Evolutionary conservation across 2,797 vertebrate genomes (phyloP), one percentile per base, ranked within the genome.

Genomic region (Chaetophractus vellerosus): DNA sequence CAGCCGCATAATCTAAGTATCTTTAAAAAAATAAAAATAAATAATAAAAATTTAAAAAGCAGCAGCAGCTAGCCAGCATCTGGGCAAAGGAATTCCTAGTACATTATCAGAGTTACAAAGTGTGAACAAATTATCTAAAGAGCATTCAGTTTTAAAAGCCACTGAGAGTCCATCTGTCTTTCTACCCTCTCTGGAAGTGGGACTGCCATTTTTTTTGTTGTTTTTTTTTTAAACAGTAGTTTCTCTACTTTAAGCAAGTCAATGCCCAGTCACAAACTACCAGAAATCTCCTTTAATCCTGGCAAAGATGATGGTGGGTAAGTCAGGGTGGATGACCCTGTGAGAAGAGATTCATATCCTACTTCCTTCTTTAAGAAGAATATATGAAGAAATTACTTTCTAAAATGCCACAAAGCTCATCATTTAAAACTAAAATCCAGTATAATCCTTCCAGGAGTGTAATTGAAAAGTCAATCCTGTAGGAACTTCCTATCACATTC

Each of bases 91-190:
- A 78, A 89, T 21, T 36, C 78, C 74, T 36, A 69, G 61, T 36
- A 28, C 24, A 10, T 15, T 82, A 55, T 9, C 68, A 61, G 55
- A 57, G 68, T 76, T 72, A 92, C 69, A 88, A 82, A 26, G 68
- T 64, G 18, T 71, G 71, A 96, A 79, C 63, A 95, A 93, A 93
- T 95, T 68, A 86, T 64, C 83, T 26, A 28, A 95, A 76, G 76
- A 18, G 68, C 26, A 68, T 52, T 94, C 50, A 14, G 31, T n/a
- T 90, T 66, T 64, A 86, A 94, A 88, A 94, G 48, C 59, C 68
- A n/a, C 57, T 3, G 63, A 45, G 19, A 90, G 52, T 57, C 76
- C 50, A 92, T 80, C 63, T 95, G 81, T 41, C 64, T 79, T 94
- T 90, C 69, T 19, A 86, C 33, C 84, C 45, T 63, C 18, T 76